Conservation (phyloP, 2,888 invertebrate species). For the Fragum sueziense region DNA sequence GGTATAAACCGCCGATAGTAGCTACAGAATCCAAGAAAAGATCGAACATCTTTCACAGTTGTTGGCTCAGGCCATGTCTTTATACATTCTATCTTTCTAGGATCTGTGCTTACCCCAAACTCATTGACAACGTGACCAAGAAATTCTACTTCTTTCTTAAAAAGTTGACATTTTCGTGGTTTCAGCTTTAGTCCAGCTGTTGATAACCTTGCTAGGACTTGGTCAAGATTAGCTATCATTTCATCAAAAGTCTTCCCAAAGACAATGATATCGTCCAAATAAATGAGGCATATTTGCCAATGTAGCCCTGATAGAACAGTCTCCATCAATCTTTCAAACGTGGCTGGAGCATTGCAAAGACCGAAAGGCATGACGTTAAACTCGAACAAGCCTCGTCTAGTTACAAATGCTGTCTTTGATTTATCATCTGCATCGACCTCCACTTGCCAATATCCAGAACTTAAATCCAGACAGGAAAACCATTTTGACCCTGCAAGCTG, state of each 20-base stretch:
- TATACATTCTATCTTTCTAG: slow-evolving; percentile 14
- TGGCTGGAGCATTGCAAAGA: slow-evolving; percentile 60
- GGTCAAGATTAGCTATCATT: slow-evolving; percentile 33
- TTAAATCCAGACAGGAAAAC: slow-evolving; percentile 28
- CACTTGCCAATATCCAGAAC: slow-evolving; percentile 66
- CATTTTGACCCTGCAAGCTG: slow-evolving; percentile 49
- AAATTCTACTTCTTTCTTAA: slow-evolving; percentile 9
- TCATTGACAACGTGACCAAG: slow-evolving; percentile 6
- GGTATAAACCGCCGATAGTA: slow-evolving; percentile 51
- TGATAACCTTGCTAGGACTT: slow-evolving; percentile 45
- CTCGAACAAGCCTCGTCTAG: slow-evolving; percentile 49
- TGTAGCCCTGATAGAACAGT: slow-evolving; percentile 46
- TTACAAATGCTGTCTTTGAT: slow-evolving; percentile 62
- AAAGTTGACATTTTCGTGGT: slow-evolving; percentile 49
- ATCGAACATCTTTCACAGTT: slow-evolving; percentile 43
- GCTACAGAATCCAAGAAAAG: slow-evolving; percentile 51
- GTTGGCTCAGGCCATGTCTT: slow-evolving; percentile 34
- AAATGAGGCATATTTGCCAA: no score
- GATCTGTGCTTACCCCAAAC: slow-evolving; percentile 1
- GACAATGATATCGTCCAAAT: no score
- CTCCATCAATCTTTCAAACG: slow-evolving; percentile 64
- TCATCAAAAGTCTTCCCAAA: slow-evolving; percentile 57
- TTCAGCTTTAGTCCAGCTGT: slow-evolving; percentile 52
- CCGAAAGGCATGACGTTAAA: slow-evolving; percentile 63
- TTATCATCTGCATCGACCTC: slow-evolving; percentile 46